phyloP scores from a whole-genome alignment of 2,113 vertebrate species.

The Cyprinodon tularosa region DNA sequence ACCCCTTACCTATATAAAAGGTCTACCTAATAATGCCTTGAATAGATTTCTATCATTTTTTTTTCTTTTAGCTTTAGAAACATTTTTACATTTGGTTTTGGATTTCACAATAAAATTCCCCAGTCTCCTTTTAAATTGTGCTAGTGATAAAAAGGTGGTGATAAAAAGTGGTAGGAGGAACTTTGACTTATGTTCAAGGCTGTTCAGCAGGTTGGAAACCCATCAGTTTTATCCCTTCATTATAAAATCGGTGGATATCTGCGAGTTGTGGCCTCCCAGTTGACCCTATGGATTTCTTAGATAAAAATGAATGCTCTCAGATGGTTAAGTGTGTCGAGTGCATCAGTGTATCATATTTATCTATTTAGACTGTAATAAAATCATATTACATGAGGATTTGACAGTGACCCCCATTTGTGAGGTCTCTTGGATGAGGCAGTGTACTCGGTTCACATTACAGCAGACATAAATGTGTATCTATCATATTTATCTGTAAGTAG shows the following conservation, averaged over 20 bases:
- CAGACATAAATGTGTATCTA: conserved; percentile 63
- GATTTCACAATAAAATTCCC: conserved; percentile 28
- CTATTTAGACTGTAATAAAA: conserved; percentile 70
- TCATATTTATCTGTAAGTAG: conserved; percentile 77
- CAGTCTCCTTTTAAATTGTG: conserved; percentile 31
- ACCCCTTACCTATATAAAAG: not conserved
- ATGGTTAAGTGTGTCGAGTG: conserved; percentile 57
- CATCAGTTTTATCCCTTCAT: conserved; percentile 71
- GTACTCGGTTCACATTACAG: conserved; percentile 59
- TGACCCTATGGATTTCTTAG: conserved; percentile 65
- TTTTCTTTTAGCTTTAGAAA: conserved; percentile 29
- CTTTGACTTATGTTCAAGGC: conserved; percentile 44
- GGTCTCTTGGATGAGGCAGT: conserved; percentile 62
- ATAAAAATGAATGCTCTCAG: conserved; percentile 53
- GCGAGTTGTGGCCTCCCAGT: conserved; percentile 28
- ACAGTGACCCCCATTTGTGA: conserved; percentile 57
- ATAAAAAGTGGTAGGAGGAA: conserved; percentile 17
- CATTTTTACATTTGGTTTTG: conserved; percentile 41
- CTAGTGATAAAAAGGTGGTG: conserved; percentile 11
- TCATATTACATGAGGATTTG: conserved; percentile 56
- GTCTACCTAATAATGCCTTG: not conserved
- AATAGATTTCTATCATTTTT: conserved; percentile 19
- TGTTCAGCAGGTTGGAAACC: conserved; percentile 51
- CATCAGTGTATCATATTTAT: conserved; percentile 69
- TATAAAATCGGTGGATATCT: conserved; percentile 56